Evolutionary conservation across 2,797 vertebrate species (phyloP), one percentile per base, ranked within the genome.

Genomic region (Falco novaeseelandiae): DNA sequence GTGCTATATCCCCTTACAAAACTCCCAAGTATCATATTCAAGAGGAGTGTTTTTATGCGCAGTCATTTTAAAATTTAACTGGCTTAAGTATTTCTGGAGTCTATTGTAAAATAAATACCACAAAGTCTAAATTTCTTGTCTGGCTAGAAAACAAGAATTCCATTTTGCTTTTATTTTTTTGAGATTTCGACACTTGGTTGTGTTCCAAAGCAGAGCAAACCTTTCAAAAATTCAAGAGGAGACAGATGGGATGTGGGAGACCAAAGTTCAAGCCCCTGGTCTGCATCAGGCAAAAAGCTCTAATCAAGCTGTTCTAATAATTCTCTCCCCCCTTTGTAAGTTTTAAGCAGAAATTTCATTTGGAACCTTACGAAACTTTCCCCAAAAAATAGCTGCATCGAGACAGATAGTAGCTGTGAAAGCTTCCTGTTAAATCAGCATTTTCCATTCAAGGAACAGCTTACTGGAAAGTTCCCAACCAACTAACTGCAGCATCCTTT

Each of bases 401-500:
- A 62, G 67, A 80, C 38, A 90, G 74, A 93, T 40, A 93, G 77
- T 58, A 89, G 74, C 70, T 70, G 38, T 73, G 78, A 79, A 81
- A 89, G 30, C 25, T 59, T 84, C 58, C 80, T 62, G 70, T 87
- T 89, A 83, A 85, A 94, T 91, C 92, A 94, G 72, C 59, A 51
- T 51, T 92, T 95, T 87, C 81, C 82, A 71, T 91, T 91, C 84
- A 91, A 83, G 66, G 69, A 91, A 92, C 30, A 26, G 59, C 52
- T 78, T 70, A 62, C 71, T 94, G 94, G 89, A 91, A 92, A 78
- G 44, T 18, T 92, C 92, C 90, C 89, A 87, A 92, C 55, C 32
- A 63, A 65, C 71, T 59, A 93, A 92, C 61, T 87, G 89, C 76
- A 94, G 87, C 89, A 93, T 85, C 93, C 83, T 94, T 84, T 91